Percentiles rank a stretch among this genome's conserved stretches.
Conservation (phyloP, 1,140 invertebrate genomes). For the Leptopilina boulardi region DNA sequence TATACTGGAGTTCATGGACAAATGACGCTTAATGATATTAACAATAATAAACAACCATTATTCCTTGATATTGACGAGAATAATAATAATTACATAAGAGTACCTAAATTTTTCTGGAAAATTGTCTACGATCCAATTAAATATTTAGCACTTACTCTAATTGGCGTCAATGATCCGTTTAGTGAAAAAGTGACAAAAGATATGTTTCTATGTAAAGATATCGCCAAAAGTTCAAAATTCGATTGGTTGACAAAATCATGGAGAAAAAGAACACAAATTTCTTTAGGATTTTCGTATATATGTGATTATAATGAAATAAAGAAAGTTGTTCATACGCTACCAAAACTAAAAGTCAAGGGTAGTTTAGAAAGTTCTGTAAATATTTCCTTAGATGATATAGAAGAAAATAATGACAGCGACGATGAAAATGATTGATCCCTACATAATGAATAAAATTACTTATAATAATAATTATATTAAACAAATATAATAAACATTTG, state of each 20-base stretch:
- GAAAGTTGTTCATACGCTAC: background rate
- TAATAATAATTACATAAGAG: constrained; percentile 69
- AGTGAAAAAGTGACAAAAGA: constrained; percentile 66
- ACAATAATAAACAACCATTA: constrained; percentile 69
- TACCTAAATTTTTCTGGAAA: constrained; percentile 80
- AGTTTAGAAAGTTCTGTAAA: background rate
- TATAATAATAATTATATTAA: no score
- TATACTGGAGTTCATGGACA: constrained; percentile 79
- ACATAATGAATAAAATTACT: no score
- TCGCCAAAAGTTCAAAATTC: constrained; percentile 71
- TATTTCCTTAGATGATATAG: background rate
- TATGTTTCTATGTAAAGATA: constrained; percentile 78
- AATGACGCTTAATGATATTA: constrained; percentile 73
- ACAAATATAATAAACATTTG: no score
- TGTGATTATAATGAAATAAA: constrained; percentile 4
- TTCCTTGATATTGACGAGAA: constrained; percentile 73
- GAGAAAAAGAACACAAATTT: background rate
- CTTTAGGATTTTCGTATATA: background rate
- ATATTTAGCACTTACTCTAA: constrained; percentile 77
- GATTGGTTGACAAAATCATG: constrained; percentile 66
- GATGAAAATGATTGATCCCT: no score
- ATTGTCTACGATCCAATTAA: constrained; percentile 77
- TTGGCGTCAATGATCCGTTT: constrained; percentile 82
- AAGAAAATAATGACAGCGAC: no score
- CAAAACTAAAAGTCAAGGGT: constrained; percentile 14